phyloP scores from a whole-genome alignment of 2,113 vertebrate genomes.

The Anser cygnoides region DNA sequence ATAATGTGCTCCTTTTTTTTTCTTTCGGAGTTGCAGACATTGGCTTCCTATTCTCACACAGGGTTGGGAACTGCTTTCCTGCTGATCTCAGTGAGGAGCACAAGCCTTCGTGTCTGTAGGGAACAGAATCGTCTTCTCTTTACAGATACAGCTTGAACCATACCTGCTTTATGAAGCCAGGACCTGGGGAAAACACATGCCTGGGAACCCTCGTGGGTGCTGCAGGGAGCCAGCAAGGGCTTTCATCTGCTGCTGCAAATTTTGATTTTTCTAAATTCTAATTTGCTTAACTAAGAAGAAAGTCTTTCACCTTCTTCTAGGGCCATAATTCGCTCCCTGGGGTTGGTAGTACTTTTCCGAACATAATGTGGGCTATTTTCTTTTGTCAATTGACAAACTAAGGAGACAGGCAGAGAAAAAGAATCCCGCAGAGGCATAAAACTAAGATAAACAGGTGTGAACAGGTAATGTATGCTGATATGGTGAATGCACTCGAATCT shows the following conservation, averaged over 20 bases:
- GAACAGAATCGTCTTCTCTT: neutral
- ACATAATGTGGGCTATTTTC: neutral
- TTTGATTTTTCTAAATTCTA: neutral
- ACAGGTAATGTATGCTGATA: neutral
- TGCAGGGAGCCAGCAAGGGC: neutral
- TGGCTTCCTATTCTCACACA: neutral
- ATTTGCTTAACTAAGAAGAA: slow-evolving; percentile 14
- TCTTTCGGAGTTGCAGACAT: neutral
- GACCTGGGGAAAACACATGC: neutral
- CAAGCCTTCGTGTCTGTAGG: neutral
- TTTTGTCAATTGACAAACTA: neutral
- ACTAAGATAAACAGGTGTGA: neutral
- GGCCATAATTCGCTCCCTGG: neutral
- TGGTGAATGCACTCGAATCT: neutral
- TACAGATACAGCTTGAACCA: neutral
- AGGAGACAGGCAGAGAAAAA: neutral
- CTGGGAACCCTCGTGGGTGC: neutral
- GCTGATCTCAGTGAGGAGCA: neutral
- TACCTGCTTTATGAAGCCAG: neutral
- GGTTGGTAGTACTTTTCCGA: neutral
- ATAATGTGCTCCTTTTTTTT: neutral
- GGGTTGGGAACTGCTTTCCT: neutral
- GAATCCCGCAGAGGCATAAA: neutral
- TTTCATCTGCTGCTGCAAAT: neutral
- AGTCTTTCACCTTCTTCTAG: slow-evolving; percentile 17